Base-by-base conservation (phyloP, 1,140 invertebrate species). In the Anoplophora glabripennis region DNA sequence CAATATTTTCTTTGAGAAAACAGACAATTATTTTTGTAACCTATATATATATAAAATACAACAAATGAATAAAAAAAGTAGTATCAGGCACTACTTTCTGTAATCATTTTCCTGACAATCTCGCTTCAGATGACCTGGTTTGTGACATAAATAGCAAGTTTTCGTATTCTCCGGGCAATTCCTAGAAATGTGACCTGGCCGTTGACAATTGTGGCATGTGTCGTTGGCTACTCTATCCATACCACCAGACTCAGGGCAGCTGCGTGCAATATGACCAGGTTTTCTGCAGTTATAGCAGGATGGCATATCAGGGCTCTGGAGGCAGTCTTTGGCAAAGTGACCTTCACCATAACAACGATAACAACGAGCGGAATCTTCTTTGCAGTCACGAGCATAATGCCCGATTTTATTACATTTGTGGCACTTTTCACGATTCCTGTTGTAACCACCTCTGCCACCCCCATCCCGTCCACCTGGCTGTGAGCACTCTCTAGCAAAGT, bases 371-470 rank as follows among this genome's bases (percentile, higher is more conserved):
- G 86, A 86, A 68, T 89, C 88, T 75, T 93, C 90, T 74, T 90
- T 90, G 81, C 93, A 96, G 67, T 94, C 91, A 62, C 93, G 86
- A 65, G 93, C 93, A 76, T 94, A 94, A 78, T 96, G 93, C 41
- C 93, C 94, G 72, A 88, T 87, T 76, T 90, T 84, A 79, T 96
- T 96, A 80, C 94, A 98, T 80, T 94, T 96, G 85, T 92, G 96
- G 80, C 94, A 96, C 80, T 92, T 92, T 67, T 90, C 89, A 62
- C 86, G 84, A 37, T 80, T 79, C 65, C 86, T 78, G 51, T 78
- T 76, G 62, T 71, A 72, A 17, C 71, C 76, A 8, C 74, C 80
- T 55, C 76, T 78, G 53, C 81, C 72, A 14, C 75, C 78, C 33
- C 76, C 75, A 35, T 79, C 80, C 35, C 76, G 79, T 47, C 79